Base-by-base conservation (phyloP, 2,797 vertebrate species). In the Pteronotus mesoamericanus region DNA sequence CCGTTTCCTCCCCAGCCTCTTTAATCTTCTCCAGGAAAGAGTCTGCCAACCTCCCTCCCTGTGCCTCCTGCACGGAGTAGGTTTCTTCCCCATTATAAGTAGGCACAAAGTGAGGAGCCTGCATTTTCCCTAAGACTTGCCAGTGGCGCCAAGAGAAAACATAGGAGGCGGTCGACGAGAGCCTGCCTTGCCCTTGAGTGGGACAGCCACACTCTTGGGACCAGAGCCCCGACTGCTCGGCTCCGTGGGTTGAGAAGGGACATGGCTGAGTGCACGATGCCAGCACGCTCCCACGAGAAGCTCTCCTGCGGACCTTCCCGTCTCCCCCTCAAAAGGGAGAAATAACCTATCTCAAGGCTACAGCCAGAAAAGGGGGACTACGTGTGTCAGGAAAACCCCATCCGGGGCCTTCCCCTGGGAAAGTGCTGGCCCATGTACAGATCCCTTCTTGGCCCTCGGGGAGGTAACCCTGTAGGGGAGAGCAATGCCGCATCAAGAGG, bases 191-290 rank as follows among this genome's bases (percentile, higher is more conserved):
- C 89, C 12, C 44, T 18, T 22, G 26, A 12, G 16, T 9, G 8
- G 18, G 14, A 22, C 1, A 55, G 9, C 1, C 10, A 26, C 14
- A 48, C 6, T 7, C 9, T 32, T 3, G n/a, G n/a, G 11, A 9
- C 7, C 10, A 34, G 22, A 11, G 9, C 29, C 19, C 19, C 8
- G 15, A 18, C 0, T 32, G 22, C 8, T 12, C 55, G 18, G 19
- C n/a, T 5, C 18, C 29, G 2, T 16, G 11, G 0, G 2, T 6
- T 66, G 21, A 66, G 57, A 53, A 64, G 29, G 53, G 15, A 74
- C 84, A 22, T 24, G 55, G 32, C 44, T 29, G 12, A 51, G 24
- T 29, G 53, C 24, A 55, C 21, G 22, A 48, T 48, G 15, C n/a
- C 22, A 37, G 26, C 12, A 24, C 11, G 9, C 51, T 37, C 44